Conservation (phyloP, 2,113 vertebrate species). For the Lophius piscatorius region DNA sequence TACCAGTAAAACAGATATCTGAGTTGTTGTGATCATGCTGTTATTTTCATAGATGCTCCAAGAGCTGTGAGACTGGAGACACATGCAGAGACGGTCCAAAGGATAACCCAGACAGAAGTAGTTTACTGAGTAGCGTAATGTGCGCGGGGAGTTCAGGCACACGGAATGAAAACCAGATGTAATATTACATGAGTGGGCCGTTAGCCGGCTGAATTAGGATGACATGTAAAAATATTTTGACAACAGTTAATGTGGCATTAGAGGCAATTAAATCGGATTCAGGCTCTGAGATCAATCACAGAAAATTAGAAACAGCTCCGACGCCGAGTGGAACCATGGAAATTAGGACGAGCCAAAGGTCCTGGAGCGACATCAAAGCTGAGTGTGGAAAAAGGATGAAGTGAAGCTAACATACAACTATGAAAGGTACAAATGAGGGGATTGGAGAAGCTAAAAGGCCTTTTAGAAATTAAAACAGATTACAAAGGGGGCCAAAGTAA, state of each 20-base stretch:
- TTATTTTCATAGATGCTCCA: too few species aligned
- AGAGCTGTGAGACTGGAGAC: too few species aligned
- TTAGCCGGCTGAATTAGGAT: constrained; percentile 64
- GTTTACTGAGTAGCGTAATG: too few species aligned
- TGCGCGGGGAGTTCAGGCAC: too few species aligned
- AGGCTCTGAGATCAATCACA: constrained; percentile 69
- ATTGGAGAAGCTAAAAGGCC: constrained; percentile 64
- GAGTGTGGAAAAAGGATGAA: constrained; percentile 37
- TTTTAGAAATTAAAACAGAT: constrained; percentile 57
- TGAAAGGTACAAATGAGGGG: constrained; percentile 57
- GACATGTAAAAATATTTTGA: constrained; percentile 82
- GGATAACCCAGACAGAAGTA: too few species aligned
- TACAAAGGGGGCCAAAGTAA: constrained; percentile 50
- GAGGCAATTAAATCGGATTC: constrained; percentile 75
- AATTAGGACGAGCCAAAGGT: constrained; percentile 65
- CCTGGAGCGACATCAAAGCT: constrained; percentile 75
- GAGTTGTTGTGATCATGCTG: too few species aligned
- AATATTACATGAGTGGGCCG: constrained; percentile 39
- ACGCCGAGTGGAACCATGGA: constrained; percentile 50
- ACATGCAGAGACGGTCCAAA: too few species aligned
- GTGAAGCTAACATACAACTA: constrained; percentile 42
- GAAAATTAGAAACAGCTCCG: constrained; percentile 75
- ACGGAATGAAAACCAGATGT: constrained; percentile 73
- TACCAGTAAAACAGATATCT: too few species aligned
- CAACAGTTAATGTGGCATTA: constrained; percentile 79